Base-by-base conservation (phyloP, 1,140 invertebrate species). In the Kradibia gibbosae region DNA sequence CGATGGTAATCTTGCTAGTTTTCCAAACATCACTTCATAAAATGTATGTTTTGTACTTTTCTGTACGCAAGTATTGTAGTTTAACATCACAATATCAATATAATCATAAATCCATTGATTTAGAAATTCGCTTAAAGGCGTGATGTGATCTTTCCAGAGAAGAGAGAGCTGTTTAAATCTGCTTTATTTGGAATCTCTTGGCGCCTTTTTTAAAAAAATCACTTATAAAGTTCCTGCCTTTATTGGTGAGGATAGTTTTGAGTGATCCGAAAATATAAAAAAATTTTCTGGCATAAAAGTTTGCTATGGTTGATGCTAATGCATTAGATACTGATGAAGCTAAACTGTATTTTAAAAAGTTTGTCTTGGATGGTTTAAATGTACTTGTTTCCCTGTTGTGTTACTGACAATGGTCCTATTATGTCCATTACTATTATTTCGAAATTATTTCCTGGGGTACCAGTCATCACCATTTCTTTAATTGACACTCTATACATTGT, bases 41-140 rank as follows among this genome's bases (percentile, higher is more conserved):
- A 45, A 45, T 2, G 45, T 73, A 11, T 50, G 71, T 50, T 73
- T 73, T 2, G 42, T 73, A 28, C 71, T 73, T 73, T 53, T 45
- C 13, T 73, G 45, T 28, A 73, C 71, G n/a, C 71, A 28, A 13
- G 71, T 73, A 34, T 73, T 73, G 28, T 73, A 73, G 28, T 73
- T 50, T 39, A 84, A 82, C 48, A 74, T 80, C 4, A 85, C 84
- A 50, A 84, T 85, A 2, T 84, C 84, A 0, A 91, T 11, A 25
- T 78, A 87, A 17, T 85, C 55, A n/a, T n/a, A n/a, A 45, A 73
- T 25, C 85, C 48, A 42, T 89, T 83, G 90, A 10, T 34, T 65
- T 45, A 20, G 42, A n/a, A 65, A 65, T 34, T 65, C 60, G 28
- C 8, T 31, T 17, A 65, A 71, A 28, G 7, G 60, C n/a, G 31